Conservation (phyloP, 1,140 invertebrate genomes). For the Drosophila ficusphila region DNA sequence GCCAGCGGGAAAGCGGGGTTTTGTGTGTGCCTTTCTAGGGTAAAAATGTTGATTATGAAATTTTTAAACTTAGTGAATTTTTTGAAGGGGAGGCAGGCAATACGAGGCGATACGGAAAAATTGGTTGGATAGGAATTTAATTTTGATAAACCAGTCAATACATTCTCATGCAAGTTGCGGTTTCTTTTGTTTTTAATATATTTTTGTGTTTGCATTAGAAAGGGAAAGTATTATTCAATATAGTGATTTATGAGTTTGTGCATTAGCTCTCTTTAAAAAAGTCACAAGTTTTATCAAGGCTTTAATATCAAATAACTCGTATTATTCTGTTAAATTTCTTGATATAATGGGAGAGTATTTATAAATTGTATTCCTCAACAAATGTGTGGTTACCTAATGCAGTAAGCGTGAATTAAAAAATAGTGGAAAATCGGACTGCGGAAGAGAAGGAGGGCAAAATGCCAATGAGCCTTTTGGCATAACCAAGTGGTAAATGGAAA, state of each 20-base stretch:
- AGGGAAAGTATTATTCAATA: too few species aligned
- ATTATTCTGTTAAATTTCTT: too few species aligned
- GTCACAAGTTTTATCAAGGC: too few species aligned
- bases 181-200: too few species aligned
- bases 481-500: constrained; percentile 30
- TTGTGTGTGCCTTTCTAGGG: constrained; percentile 15
- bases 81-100: neutral
- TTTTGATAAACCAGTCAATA: neutral
- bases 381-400: constrained; percentile 1
- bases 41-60: constrained; percentile 64
- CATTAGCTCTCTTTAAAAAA: too few species aligned
- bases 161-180: too few species aligned
- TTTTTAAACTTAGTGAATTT: constrained; percentile 28
- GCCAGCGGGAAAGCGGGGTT: neutral
- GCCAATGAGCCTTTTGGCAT: constrained; percentile 48
- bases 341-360: too few species aligned
- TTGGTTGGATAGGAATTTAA: constrained; percentile 21
- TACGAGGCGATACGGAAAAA: neutral
- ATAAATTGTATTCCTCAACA: too few species aligned
- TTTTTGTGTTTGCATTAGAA: too few species aligned
- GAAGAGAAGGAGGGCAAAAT: neutral
- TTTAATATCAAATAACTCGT: too few species aligned
- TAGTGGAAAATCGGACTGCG: too few species aligned
- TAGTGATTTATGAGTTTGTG: too few species aligned
- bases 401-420: neutral